Evolutionary conservation across 2,797 vertebrate species (phyloP).

Genomic region (Cirrhinus molitorella): DNA sequence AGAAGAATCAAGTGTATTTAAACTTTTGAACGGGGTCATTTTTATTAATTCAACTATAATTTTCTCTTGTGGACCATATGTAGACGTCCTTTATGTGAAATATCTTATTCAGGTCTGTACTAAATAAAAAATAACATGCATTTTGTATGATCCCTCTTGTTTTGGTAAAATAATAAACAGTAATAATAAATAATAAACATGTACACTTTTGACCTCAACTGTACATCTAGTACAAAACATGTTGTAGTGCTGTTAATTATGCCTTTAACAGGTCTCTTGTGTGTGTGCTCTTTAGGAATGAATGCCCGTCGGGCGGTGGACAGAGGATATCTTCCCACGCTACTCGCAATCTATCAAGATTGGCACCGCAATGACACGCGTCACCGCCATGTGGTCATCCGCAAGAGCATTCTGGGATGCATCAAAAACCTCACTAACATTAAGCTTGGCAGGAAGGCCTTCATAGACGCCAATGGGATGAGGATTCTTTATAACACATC

Average conservation of each 20-base stretch:
- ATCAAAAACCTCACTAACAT: constrained; percentile 94
- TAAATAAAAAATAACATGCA: too few relatives aligned
- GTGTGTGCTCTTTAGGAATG: constrained; percentile 77
- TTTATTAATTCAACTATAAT: too few relatives aligned
- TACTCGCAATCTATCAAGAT: constrained; percentile 91
- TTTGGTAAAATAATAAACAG: too few relatives aligned
- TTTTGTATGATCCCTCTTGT: too few relatives aligned
- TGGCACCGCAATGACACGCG: constrained; percentile 96
- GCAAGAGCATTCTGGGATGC: constrained; percentile 94
- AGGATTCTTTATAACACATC: constrained; percentile 93
- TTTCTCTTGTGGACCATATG: too few relatives aligned
- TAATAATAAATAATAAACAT: too few relatives aligned
- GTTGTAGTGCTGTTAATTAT: neutral
- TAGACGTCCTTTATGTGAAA: too few relatives aligned
- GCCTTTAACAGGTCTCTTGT: neutral
- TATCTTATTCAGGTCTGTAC: too few relatives aligned
- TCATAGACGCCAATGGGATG: constrained; percentile 94
- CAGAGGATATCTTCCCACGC: constrained; percentile 83
- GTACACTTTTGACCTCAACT: too few relatives aligned
- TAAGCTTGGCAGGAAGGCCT: constrained; percentile 94
- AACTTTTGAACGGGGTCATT: too few relatives aligned
- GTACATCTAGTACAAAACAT: neutral
- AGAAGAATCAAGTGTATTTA: too few relatives aligned
- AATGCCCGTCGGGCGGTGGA: constrained; percentile 95
- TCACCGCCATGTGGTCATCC: constrained; percentile 92